Percentiles rank a stretch among this genome's conserved stretches.
Evolutionary conservation across 37 sponge, comb jelly and placozoan genomes (phyloP).

Genomic region (Mnemiopsis leidyi): DNA sequence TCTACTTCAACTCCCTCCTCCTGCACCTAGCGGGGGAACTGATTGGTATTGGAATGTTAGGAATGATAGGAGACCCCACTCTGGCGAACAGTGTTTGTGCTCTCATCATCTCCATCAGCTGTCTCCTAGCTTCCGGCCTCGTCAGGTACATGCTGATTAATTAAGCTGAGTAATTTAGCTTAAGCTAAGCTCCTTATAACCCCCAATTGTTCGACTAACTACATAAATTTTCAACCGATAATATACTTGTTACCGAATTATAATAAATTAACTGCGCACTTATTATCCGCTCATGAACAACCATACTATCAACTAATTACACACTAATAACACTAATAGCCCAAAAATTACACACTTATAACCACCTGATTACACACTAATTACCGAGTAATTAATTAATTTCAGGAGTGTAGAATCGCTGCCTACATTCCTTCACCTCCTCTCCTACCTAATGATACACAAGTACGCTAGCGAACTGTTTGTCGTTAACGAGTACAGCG

Average conservation of each 20-base stretch:
- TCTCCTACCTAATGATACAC: slow-evolving; percentile 51
- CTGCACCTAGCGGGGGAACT: slow-evolving; percentile 44
- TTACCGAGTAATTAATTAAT: too few species aligned
- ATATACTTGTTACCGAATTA: too few species aligned
- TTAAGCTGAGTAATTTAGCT: not conserved
- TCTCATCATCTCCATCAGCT: not conserved
- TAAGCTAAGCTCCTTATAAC: not conserved
- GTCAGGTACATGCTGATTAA: slow-evolving; percentile 22
- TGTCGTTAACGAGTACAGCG: slow-evolving; percentile 46
- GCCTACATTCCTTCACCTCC: not conserved
- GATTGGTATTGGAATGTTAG: slow-evolving; percentile 41
- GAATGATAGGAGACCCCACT: slow-evolving; percentile 31
- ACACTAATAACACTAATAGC: too few species aligned
- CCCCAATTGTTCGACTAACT: too few species aligned
- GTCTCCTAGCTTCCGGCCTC: slow-evolving; percentile 30
- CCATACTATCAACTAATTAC: too few species aligned
- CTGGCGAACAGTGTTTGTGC: slow-evolving; percentile 33
- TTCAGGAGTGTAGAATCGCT: slow-evolving; percentile 48
- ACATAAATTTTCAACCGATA: too few species aligned
- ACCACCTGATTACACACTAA: too few species aligned
- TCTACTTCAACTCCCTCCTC: slow-evolving; percentile 55
- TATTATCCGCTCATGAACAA: too few species aligned
- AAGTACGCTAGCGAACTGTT: slow-evolving; percentile 53
- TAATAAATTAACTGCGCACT: too few species aligned
- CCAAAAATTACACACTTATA: too few species aligned